Evolutionary conservation across 1,140 invertebrate species (phyloP).

Genomic region (Euwallacea fornicatus): DNA sequence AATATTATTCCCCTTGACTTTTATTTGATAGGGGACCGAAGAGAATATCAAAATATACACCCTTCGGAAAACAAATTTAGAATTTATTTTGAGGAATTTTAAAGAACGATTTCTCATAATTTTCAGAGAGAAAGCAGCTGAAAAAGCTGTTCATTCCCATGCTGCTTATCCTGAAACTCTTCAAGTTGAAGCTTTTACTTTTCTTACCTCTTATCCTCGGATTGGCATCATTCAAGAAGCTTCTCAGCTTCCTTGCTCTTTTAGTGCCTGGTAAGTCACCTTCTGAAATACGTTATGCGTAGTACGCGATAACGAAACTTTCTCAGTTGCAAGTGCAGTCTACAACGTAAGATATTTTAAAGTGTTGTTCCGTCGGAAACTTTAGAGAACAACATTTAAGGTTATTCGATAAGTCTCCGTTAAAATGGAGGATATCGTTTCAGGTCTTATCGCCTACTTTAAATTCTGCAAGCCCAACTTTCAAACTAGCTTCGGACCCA

Average conservation of each 20-base stretch:
- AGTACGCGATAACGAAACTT: no score
- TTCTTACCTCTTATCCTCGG: conserved; percentile 80
- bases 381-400: conserved; percentile 5
- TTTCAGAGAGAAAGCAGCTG: conserved; percentile 72
- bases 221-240: conserved; percentile 79
- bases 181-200: conserved; percentile 78
- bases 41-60: no score
- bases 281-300: no score
- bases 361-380: not conserved
- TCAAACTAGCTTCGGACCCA: conserved; percentile 53
- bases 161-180: conserved; percentile 77
- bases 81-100: no score
- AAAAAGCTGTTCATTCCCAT: conserved; percentile 82
- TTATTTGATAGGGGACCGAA: no score
- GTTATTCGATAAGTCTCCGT: conserved; percentile 1
- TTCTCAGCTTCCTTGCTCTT: conserved; percentile 75
- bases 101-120: no score
- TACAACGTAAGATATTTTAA: no score
- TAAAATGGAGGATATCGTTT: conserved; percentile 14
- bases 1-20: no score
- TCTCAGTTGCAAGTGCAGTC: no score
- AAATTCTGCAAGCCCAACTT: conserved; percentile 70
- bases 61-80: no score
- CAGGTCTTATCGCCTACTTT: conserved; percentile 72
- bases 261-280: conserved; percentile 63